phyloP scores from a whole-genome alignment of 2,888 invertebrate genomes.

The Charanyca ferruginea region DNA sequence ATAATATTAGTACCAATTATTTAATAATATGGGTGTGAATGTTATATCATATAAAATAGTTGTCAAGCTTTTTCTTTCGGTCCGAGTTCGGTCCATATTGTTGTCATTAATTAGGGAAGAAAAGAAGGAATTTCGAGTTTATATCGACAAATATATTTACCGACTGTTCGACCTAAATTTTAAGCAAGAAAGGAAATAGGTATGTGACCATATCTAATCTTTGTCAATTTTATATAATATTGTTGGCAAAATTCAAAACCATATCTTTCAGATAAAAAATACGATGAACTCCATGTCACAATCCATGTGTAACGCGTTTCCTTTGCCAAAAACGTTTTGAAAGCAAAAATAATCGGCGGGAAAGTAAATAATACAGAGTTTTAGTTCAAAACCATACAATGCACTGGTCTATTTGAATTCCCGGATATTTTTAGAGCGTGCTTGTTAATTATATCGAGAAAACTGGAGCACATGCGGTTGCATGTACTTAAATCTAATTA shows the following conservation, averaged over 20 bases:
- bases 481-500: slow-evolving; percentile 52
- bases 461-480: slow-evolving; percentile 74
- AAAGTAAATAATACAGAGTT: slow-evolving; percentile 45
- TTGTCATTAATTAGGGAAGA: neutral
- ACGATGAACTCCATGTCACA: slow-evolving; percentile 37
- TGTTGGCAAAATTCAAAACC: slow-evolving; percentile 21
- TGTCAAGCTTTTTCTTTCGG: too few species aligned
- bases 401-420: slow-evolving; percentile 55
- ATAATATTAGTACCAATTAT: too few species aligned
- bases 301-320: neutral
- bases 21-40: too few species aligned
- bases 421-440: slow-evolving; percentile 74
- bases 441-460: slow-evolving; percentile 80
- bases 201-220: slow-evolving; percentile 40
- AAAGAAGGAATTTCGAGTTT: slow-evolving; percentile 5
- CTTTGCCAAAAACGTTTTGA: neutral
- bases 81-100: too few species aligned
- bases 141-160: neutral
- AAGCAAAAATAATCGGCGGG: slow-evolving; percentile 46
- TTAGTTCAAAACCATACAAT: slow-evolving; percentile 44
- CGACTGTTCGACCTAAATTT: neutral
- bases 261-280: slow-evolving; percentile 53
- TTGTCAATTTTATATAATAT: slow-evolving; percentile 39
- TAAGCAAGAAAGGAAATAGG: slow-evolving; percentile 10
- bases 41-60: too few species aligned